Evolutionary conservation across 2,888 invertebrate genomes (phyloP), one percentile per base, ranked within the genome.

Genomic region (Neocrepidodera transversa): DNA sequence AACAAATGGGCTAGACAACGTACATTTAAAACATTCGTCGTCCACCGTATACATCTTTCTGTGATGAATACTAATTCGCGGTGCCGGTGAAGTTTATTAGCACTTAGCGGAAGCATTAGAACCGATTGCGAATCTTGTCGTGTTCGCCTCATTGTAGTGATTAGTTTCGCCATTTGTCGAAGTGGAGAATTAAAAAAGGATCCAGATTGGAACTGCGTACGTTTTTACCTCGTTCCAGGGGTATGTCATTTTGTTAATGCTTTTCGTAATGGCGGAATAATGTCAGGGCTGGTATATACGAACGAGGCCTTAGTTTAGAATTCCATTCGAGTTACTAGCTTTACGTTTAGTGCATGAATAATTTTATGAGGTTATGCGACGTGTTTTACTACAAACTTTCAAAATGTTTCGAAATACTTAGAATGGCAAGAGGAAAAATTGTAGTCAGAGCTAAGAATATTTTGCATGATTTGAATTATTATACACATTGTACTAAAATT

Each of bases 61-160:
- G 67, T 70, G 73, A 76, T 77, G 78, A 78, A 78, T 78, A 76
- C 75, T 76, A 77, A 78, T 76, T 63, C 63, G 60, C 45, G 60
- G 63, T 62, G 59, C 61, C 65, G 66, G 65, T 65, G 68, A 69
- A 75, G 71, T 77, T 77, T 76, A 77, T 76, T 76, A 73, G 72
- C 76, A 77, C 78, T 79, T 78, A 78, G 76, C 71, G 70, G 70
- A n/a, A 68, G 72, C 76, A 78, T 79, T 79, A 78, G 74, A 73
- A 71, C 74, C 75, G 77, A 71, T 70, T 71, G 68, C 64, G 62
- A 68, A 67, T 66, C 69, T 61, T 56, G 65, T 66, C 68, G 63
- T 66, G 70, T 67, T 62, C 66, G 58, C 63, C 58, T 64, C 64
- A 60, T 57, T 60, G 56, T 60, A 54, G 62, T 62, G 64, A 64